Evolutionary conservation across 2,113 vertebrate genomes (phyloP).

Genomic region (Engystomops pustulosus): DNA sequence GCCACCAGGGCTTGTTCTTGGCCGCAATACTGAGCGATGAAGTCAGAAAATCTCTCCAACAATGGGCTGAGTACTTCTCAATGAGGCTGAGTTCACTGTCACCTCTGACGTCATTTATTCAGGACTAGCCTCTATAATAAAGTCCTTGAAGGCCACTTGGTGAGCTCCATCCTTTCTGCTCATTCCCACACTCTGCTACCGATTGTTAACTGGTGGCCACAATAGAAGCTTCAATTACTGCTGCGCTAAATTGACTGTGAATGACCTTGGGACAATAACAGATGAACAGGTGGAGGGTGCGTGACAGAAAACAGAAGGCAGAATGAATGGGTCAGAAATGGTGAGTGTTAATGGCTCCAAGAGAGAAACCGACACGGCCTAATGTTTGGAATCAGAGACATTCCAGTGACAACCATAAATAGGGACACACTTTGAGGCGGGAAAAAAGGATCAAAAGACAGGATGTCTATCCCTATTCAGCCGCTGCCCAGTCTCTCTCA

Average conservation of each 20-base stretch:
- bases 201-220: conserved; percentile 50
- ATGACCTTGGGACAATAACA: conserved; percentile 55
- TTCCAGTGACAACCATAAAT: conserved; percentile 34
- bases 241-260: conserved; percentile 55
- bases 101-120: neutral
- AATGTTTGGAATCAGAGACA: conserved; percentile 44
- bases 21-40: neutral
- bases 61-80: conserved; percentile 16
- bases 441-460: conserved; percentile 55
- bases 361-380: conserved; percentile 21
- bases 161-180: conserved; percentile 5
- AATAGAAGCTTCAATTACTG: conserved; percentile 52
- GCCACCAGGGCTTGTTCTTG: neutral
- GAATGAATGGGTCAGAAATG: conserved; percentile 12
- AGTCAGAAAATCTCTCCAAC: conserved; percentile 13
- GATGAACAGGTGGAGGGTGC: conserved; percentile 55
- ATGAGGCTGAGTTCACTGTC: conserved; percentile 25
- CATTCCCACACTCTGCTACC: conserved; percentile 51
- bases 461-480: conserved; percentile 42
- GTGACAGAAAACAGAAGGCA: neutral
- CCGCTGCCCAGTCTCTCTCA: neutral
- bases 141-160: conserved; percentile 24
- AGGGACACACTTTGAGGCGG: conserved; percentile 51
- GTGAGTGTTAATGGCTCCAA: conserved; percentile 25
- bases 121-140: conserved; percentile 28